A percentile compares a stretch with the other conserved stretches of the same genome.
Evolutionary conservation across 2,888 invertebrate genomes (phyloP).

Genomic region (Ypsolopha scabrella): DNA sequence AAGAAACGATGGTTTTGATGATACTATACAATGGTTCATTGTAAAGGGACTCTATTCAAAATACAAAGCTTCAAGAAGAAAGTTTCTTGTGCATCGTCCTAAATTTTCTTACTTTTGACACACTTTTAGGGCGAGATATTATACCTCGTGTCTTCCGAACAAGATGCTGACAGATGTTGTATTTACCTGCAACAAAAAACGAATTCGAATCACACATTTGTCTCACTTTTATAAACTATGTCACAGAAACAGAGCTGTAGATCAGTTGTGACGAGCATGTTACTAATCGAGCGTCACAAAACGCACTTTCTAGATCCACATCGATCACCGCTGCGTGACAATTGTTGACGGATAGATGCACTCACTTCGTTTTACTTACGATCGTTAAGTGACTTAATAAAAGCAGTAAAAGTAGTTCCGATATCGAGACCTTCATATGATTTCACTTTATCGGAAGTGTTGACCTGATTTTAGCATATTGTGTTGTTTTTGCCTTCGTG

Average conservation of each 20-base stretch:
- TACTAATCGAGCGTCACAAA: constrained; percentile 14
- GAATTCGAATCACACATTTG: constrained; percentile 10
- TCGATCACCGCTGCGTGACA: constrained; percentile 22
- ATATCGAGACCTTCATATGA: no score
- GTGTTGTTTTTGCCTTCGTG: no score
- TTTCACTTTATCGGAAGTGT: no score
- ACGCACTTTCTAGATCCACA: constrained; percentile 14
- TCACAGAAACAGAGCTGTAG: constrained; percentile 13
- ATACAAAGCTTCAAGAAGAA: not conserved
- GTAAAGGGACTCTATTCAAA: not conserved
- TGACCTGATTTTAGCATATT: no score
- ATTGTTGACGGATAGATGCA: not conserved
- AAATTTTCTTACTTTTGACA: not conserved
- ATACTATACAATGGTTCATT: not conserved
- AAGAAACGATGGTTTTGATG: not conserved
- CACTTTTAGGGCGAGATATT: not conserved
- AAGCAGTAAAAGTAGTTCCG: no score
- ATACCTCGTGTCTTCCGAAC: not conserved
- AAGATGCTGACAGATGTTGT: constrained; percentile 7
- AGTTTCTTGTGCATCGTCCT: not conserved
- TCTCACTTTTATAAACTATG: constrained; percentile 12
- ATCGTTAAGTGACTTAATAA: no score
- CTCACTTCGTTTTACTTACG: no score
- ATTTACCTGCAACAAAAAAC: constrained; percentile 11
- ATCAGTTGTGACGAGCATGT: constrained; percentile 12